Evolutionary conservation across 2,797 vertebrate species (phyloP), one percentile per base, ranked within the genome.

Genomic region (Potorous gilbertii): DNA sequence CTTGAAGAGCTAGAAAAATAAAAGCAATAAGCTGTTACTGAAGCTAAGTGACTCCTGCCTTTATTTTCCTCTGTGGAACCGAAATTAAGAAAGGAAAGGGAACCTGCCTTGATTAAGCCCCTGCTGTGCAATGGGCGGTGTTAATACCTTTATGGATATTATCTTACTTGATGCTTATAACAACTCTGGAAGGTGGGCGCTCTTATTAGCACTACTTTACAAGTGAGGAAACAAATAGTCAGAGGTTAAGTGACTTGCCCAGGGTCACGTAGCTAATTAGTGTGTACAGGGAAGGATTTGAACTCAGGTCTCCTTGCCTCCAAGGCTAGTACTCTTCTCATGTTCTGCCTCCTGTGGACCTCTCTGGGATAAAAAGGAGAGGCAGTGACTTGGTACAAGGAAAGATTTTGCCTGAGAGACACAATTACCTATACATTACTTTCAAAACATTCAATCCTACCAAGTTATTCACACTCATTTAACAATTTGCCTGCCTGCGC

Each of bases 1-100:
- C 34, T 50, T 0, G 13, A 10, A 0, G 0, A n/a, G 8, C 92
- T 98, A 91, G 56, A 92, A 90, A 93, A 28, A 96, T 4, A 90
- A 56, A 95, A 0, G 29, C 55, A 46, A n/a, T 24, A 81, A 40
- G 21, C 40, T 81, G n/a, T 40, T 27, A 14, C 1, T 81, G 21
- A 81, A 81, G 11, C 40, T 0, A 10, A 24, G 74, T 2, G 1
- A 46, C 2, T 0, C 3, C 0, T 24, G 8, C 18, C 6, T 24
- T 40, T 40, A 24, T 46, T 81, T 46, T 81, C 18, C 46, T 13
- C 74, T 24, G n/a, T 21, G 9, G 18, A 74, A 40, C 16, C 2
- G 0, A 74, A 74, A 74, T 40, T 74, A 40, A 16, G n/a, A 40
- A 74, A 34, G 59, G 31, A 57, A 57, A 29, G 56, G 57, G 62